Evolutionary conservation across 2,797 vertebrate genomes (phyloP).

Genomic region (Artibeus jamaicensis): DNA sequence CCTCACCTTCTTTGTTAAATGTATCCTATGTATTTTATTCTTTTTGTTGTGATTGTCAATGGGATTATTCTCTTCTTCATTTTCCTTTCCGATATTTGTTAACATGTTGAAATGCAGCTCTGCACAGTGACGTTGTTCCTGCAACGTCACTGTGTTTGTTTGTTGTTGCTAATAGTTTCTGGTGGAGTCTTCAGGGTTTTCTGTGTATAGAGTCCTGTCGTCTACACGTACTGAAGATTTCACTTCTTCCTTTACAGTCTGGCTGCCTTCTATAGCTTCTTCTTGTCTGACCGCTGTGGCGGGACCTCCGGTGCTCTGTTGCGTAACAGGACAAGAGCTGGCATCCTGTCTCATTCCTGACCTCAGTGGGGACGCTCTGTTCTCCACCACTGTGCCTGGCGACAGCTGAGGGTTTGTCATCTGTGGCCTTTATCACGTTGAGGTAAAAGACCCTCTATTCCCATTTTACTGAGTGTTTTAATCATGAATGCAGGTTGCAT

Average conservation of each 20-base stretch:
- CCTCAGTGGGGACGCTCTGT: neutral
- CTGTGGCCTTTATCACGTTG: neutral
- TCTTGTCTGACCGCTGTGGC: neutral
- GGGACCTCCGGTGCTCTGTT: neutral
- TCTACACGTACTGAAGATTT: neutral
- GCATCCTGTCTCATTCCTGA: too few relatives aligned
- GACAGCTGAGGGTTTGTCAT: neutral
- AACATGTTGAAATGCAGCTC: neutral
- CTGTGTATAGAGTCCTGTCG: neutral
- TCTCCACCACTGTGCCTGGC: too few relatives aligned
- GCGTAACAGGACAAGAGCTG: neutral
- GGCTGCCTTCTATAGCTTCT: neutral
- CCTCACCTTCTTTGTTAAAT: neutral
- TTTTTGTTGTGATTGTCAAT: neutral
- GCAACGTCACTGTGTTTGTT: neutral
- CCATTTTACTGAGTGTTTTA: neutral
- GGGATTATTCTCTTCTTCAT: neutral
- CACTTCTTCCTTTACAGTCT: neutral
- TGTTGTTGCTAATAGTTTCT: neutral
- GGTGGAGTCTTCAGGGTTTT: neutral
- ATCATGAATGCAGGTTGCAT: neutral
- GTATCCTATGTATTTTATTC: neutral
- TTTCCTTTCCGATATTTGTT: neutral
- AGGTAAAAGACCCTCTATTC: neutral
- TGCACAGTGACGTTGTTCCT: too few relatives aligned